Conservation (phyloP, 2,888 invertebrate genomes). For the Temnothorax ravouxi region DNA sequence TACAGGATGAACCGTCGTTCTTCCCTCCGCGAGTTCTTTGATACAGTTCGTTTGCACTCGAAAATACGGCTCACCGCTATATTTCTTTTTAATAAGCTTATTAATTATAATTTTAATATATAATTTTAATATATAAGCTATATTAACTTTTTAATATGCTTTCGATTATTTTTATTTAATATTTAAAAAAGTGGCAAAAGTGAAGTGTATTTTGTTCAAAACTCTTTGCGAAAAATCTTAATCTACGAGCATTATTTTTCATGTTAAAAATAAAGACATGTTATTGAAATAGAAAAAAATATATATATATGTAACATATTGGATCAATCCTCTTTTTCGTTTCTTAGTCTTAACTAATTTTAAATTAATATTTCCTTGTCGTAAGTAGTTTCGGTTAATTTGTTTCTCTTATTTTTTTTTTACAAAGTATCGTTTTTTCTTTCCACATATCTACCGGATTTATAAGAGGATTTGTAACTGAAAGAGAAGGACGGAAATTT, state of each 20-base stretch:
- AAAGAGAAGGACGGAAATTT: neutral
- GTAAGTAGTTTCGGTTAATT: neutral
- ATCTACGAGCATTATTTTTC: neutral
- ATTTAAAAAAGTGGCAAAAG: neutral
- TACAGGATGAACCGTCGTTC: slow-evolving; percentile 22
- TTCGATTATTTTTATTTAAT: neutral
- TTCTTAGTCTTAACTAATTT: neutral
- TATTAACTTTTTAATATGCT: neutral
- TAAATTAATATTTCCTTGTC: neutral
- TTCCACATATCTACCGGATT: neutral
- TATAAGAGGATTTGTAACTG: neutral
- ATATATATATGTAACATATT: neutral
- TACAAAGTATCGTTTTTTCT: neutral
- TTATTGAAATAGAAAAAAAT: neutral
- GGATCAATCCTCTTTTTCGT: neutral
- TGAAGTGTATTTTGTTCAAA: neutral
- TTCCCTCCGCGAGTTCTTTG: neutral
- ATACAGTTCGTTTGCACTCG: slow-evolving; percentile 26
- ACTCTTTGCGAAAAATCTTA: neutral
- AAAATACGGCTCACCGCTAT: neutral
- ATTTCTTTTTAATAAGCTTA: neutral
- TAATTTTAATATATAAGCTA: neutral
- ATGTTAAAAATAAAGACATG: neutral
- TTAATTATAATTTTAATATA: neutral
- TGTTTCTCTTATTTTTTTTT: neutral